Evolutionary conservation across 2,888 invertebrate species (phyloP), one percentile per base, ranked within the genome.

Genomic region (Andrena minutula): DNA sequence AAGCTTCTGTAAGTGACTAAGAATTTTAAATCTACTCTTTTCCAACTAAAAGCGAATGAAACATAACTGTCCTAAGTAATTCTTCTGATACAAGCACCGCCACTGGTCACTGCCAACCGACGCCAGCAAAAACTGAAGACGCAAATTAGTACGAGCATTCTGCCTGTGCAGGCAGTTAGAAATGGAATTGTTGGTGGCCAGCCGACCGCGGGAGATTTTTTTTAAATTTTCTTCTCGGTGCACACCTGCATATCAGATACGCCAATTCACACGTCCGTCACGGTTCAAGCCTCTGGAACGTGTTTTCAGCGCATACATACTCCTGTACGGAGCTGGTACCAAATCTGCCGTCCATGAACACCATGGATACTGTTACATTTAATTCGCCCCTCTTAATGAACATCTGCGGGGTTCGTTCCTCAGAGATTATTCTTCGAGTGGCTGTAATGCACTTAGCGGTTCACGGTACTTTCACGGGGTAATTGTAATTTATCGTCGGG

Each of bases 401-500:
- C 63, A 47, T 26, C 60, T 23, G 32, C n/a, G n/a, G 26, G 10
- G 30, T 56, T n/a, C 10, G 23, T 47, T 78, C 35, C 35, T 47
- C 51, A n/a, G 41, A n/a, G 35, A n/a, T 10, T 41, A 51, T 71
- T 61, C 71, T 30, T 53, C 60, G 65, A 41, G 65, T 81, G 63
- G 58, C 81, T 58, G 30, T 30, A 63, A 53, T 47, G 51, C 69
- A 8, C 68, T 68, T 68, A 20, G 35, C 49, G 23, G 41, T 51
- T 79, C 75, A 35, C 83, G 83, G 69, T 70, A 70, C 75, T 82
- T 82, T 82, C 83, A 63, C 60, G 49, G 71, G 41, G 49, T 82
- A 82, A 82, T 82, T 82, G 82, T 71, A 75, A 75, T 82, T 82
- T 71, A 82, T 82, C 82, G 82, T 63, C 75, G 70, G 41, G 60